phyloP scores from a whole-genome alignment of 2,888 invertebrate genomes.

The Monopis laevigella region DNA sequence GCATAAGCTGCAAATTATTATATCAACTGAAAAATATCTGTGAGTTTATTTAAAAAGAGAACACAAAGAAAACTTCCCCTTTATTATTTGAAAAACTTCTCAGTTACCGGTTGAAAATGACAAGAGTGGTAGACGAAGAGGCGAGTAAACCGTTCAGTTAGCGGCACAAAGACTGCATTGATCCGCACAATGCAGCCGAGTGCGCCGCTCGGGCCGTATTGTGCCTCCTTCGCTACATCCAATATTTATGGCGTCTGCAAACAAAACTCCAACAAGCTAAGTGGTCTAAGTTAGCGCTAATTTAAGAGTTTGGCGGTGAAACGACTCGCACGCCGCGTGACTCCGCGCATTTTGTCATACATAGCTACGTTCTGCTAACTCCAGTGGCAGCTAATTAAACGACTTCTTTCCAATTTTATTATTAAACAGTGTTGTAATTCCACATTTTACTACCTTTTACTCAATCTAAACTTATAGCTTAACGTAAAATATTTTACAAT shows the following conservation, averaged over 20 bases:
- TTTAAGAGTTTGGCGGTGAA: constrained; percentile 53
- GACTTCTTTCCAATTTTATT: too few species aligned
- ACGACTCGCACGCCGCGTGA: constrained; percentile 33
- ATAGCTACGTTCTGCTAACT: too few species aligned
- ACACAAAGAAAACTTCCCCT: not conserved
- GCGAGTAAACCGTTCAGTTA: constrained; percentile 10
- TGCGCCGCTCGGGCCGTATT: constrained; percentile 31
- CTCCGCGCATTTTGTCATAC: constrained; percentile 47
- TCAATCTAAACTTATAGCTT: too few species aligned
- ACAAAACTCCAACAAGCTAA: constrained; percentile 62
- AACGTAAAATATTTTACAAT: too few species aligned
- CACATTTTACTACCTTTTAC: too few species aligned
- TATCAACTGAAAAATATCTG: not conserved
- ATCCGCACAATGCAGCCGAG: constrained; percentile 35
- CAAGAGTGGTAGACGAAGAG: constrained; percentile 4
- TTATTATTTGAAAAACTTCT: constrained; percentile 6
- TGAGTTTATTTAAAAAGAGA: not conserved
- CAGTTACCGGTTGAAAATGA: constrained; percentile 9
- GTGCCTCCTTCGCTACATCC: constrained; percentile 41
- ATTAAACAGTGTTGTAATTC: too few species aligned
- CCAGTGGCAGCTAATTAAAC: too few species aligned
- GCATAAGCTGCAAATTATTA: too few species aligned
- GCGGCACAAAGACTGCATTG: constrained; percentile 27
- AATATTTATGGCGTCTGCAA: constrained; percentile 59
- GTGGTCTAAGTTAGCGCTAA: constrained; percentile 61